Evolutionary conservation across 2,888 invertebrate species (phyloP).

Genomic region (Drosophila setosimentum): DNA sequence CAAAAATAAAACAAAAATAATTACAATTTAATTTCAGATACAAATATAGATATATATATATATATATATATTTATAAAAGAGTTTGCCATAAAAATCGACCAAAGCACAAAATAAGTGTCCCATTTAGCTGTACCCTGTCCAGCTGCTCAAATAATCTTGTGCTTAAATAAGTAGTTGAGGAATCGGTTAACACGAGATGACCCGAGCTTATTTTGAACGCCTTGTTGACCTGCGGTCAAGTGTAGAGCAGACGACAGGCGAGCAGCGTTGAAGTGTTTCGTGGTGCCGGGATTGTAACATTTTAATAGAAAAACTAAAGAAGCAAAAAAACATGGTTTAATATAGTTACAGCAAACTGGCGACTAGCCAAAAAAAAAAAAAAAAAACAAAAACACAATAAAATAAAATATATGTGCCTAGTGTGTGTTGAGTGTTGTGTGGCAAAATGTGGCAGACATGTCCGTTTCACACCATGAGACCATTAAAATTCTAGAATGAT

Average conservation of each 20-base stretch:
- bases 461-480: conserved; percentile 61
- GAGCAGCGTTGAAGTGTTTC: conserved; percentile 27
- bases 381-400: neutral
- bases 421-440: conserved; percentile 39
- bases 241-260: conserved; percentile 20
- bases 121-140: neutral
- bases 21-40: neutral
- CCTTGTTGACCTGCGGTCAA: conserved; percentile 42
- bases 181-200: conserved; percentile 37
- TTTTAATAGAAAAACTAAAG: conserved; percentile 59
- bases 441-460: conserved; percentile 55
- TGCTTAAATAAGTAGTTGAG: conserved; percentile 12
- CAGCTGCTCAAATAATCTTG: conserved; percentile 2
- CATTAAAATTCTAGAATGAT: conserved; percentile 60
- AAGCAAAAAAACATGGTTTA: conserved; percentile 44
- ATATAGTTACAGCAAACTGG: conserved; percentile 61
- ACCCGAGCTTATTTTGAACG: conserved; percentile 27
- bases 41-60: neutral
- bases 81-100: neutral
- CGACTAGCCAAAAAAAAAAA: conserved; percentile 39
- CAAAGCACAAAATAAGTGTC: neutral
- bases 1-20: neutral
- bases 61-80: neutral
- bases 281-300: conserved; percentile 21
- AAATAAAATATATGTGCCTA: conserved; percentile 23